Evolutionary conservation across 1,140 invertebrate species (phyloP).

Genomic region (Drosophila suzukii): DNA sequence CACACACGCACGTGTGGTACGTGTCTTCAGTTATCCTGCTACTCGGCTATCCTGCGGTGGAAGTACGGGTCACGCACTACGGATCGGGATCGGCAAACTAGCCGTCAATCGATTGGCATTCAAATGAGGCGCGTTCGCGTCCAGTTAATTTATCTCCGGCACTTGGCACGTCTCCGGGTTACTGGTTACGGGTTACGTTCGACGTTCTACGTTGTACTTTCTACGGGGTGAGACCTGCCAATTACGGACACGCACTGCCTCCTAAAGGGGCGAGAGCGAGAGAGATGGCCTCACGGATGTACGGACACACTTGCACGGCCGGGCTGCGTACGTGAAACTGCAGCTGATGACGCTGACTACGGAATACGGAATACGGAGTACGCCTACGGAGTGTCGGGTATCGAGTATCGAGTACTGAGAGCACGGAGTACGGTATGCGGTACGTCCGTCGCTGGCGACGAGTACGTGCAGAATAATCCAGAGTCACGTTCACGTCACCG

Average conservation of each 20-base stretch:
- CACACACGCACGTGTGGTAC: constrained; percentile 66
- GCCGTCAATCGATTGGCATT: constrained; percentile 70
- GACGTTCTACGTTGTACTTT: constrained; percentile 1
- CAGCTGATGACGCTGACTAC: constrained; percentile 57
- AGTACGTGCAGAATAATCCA: constrained; percentile 84
- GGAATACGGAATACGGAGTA: constrained; percentile 27
- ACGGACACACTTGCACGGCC: constrained; percentile 59
- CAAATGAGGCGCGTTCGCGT: constrained; percentile 75
- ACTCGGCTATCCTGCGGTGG: constrained; percentile 14
- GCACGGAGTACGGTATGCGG: constrained; percentile 48
- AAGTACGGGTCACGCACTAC: constrained; percentile 44
- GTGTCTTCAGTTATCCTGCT: constrained; percentile 74
- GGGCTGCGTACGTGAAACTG: constrained; percentile 78
- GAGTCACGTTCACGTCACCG: constrained; percentile 83
- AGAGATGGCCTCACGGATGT: constrained; percentile 18
- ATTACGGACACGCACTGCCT: constrained; percentile 72
- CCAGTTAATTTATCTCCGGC: constrained; percentile 67
- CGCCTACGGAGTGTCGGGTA: constrained; percentile 18
- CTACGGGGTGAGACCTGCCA: constrained; percentile 60
- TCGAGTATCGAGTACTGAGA: constrained; percentile 29
- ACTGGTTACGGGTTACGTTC: constrained; percentile 16
- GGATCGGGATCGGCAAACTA: constrained; percentile 47
- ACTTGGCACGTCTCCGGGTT: constrained; percentile 69
- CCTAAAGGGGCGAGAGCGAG: constrained; percentile 1
- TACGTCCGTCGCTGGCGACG: constrained; percentile 84